These are phyloP conservation scores for Megatriorchis doriae DNA, from an alignment of 2,113 vertebrate genomes.

Conservation along the genomic window DNA sequence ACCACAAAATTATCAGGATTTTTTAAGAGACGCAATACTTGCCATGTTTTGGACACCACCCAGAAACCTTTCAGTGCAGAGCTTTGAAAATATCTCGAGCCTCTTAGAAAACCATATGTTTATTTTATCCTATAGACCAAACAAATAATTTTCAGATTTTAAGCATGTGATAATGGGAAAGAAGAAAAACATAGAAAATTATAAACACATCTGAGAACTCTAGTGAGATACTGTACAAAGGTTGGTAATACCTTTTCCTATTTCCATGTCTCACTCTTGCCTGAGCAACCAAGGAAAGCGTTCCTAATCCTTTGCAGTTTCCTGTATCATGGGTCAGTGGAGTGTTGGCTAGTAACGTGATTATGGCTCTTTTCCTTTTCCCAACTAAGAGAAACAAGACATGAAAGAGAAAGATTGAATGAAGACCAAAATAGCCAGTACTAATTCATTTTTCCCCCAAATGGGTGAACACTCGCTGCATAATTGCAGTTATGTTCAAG, in stretches of 20 bases:
- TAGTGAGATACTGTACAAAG: background rate
- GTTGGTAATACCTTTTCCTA: background rate
- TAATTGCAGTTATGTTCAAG: background rate
- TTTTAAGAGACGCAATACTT: background rate
- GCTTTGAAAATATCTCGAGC: background rate
- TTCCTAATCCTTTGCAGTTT: background rate
- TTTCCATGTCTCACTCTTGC: background rate
- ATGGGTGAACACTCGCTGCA: accelerated
- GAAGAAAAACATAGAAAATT: background rate
- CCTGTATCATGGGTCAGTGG: background rate
- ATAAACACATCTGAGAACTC: background rate
- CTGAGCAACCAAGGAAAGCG: background rate
- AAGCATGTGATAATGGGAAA: background rate
- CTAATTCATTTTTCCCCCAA: background rate
- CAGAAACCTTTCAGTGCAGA: background rate
- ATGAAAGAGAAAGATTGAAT: background rate
- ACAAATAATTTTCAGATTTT: background rate
- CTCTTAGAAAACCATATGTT: background rate
- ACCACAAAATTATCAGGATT: background rate
- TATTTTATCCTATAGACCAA: background rate
- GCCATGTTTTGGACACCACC: background rate
- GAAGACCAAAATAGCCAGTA: background rate
- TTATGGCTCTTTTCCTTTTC: background rate
- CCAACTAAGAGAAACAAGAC: background rate
- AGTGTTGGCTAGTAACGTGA: background rate